phyloP scores from a whole-genome alignment of 2,888 invertebrate species.

The Baronia brevicornis region DNA sequence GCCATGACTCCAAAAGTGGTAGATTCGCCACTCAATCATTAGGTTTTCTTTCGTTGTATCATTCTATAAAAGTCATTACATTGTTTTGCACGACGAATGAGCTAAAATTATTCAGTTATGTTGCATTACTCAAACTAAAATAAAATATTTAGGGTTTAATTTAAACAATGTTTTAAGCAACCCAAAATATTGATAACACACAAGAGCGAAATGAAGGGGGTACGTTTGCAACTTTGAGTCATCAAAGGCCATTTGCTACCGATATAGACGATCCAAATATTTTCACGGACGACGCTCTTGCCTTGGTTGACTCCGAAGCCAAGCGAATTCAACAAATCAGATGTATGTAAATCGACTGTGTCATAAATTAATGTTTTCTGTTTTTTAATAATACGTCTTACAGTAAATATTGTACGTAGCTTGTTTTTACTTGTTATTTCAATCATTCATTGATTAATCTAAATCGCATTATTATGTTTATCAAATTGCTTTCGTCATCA shows the following conservation, averaged over 20 bases:
- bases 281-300: slow-evolving; percentile 63
- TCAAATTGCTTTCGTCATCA: slow-evolving; percentile 29
- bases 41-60: no score
- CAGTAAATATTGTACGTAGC: slow-evolving; percentile 8
- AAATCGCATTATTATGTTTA: slow-evolving; percentile 32
- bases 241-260: slow-evolving; percentile 59
- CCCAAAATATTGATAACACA: not conserved
- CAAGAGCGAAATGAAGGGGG: slow-evolving; percentile 4
- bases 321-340: slow-evolving; percentile 4
- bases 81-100: no score
- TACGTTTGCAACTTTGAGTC: slow-evolving; percentile 45
- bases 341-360: slow-evolving; percentile 7
- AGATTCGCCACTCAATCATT: no score
- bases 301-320: slow-evolving; percentile 23
- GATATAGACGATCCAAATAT: slow-evolving; percentile 67
- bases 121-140: no score
- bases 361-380: slow-evolving; percentile 9
- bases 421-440: not conserved
- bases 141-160: no score
- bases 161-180: no score
- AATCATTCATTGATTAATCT: slow-evolving; percentile 15
- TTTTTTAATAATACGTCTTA: slow-evolving; percentile 7
- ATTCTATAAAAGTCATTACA: no score
- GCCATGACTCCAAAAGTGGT: no score
- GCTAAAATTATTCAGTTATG: no score